Evolutionary conservation across 2,797 vertebrate species (phyloP).

Genomic region (Lycodopsis pacificus): DNA sequence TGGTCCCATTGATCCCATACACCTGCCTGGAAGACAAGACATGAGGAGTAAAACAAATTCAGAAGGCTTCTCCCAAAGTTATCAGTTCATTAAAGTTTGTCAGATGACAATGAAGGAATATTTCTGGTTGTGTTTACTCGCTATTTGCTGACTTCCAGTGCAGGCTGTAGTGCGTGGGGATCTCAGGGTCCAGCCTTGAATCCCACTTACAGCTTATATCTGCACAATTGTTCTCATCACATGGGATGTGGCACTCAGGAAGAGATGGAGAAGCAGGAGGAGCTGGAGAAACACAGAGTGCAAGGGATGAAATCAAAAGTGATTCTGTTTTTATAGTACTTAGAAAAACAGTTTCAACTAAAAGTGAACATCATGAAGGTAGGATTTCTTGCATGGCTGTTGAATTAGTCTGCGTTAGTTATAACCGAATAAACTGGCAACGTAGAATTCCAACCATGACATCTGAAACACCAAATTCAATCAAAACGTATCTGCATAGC

Average conservation of each 20-base stretch:
- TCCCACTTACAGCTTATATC: conserved; percentile 79
- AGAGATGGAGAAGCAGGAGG: conserved; percentile 43
- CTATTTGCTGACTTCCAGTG: conserved; percentile 64
- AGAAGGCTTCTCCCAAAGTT: neutral
- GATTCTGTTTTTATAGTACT: neutral
- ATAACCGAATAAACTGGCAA: neutral
- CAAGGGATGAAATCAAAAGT: neutral
- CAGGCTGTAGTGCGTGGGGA: conserved; percentile 68
- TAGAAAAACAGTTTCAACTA: neutral
- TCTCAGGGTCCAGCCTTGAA: conserved; percentile 7
- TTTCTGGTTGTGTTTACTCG: conserved; percentile 49
- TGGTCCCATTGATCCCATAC: neutral
- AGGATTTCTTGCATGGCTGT: neutral
- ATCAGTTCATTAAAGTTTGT: neutral
- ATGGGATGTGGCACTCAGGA: conserved; percentile 71
- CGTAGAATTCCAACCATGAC: neutral
- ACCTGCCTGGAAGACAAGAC: conserved; percentile 8
- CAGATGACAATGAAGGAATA: neutral
- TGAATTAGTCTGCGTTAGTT: neutral
- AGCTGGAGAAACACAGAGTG: conserved; percentile 43
- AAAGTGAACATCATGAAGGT: neutral
- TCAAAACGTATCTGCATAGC: too few species aligned
- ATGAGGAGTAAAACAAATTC: neutral
- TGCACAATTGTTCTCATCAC: conserved; percentile 5
- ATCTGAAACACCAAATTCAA: neutral